Conservation (phyloP, 2,113 vertebrate species). For the Camelus dromedarius region DNA sequence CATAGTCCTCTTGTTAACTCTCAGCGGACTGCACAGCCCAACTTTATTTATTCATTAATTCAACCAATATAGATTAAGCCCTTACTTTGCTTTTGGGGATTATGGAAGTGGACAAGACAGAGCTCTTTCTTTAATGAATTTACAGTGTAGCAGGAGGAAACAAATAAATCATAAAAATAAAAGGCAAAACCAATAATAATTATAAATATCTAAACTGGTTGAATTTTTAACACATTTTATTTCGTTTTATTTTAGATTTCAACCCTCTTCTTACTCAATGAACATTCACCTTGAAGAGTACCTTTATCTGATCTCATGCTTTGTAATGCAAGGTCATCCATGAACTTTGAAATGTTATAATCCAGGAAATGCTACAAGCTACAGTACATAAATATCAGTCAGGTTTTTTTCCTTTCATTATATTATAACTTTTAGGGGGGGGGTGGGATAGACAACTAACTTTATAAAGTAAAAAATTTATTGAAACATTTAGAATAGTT, state of each 20-base stretch:
- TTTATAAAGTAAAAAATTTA: conserved; percentile 4
- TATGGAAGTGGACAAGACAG: background rate
- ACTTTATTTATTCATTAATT: background rate
- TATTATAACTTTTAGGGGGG: background rate
- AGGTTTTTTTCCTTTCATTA: background rate
- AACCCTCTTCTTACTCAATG: conserved; percentile 19
- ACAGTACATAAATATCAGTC: background rate
- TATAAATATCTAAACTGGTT: background rate
- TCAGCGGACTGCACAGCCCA: background rate
- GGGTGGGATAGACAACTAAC: background rate
- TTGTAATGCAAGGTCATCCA: background rate
- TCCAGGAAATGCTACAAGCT: conserved; percentile 26
- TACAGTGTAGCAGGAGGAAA: background rate
- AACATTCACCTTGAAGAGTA: conserved; percentile 19
- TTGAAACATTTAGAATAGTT: conserved; percentile 21
- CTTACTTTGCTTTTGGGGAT: background rate
- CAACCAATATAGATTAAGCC: background rate
- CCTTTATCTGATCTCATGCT: conserved; percentile 25
- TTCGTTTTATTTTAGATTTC: conserved; percentile 17
- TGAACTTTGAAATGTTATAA: conserved; percentile 55
- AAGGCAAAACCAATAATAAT: background rate
- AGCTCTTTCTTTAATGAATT: background rate
- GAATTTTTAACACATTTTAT: background rate
- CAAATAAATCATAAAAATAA: background rate
- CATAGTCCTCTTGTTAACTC: background rate